Evolutionary conservation across 2,797 vertebrate species (phyloP), one percentile per base, ranked within the genome.

Genomic region (Tenualosa ilisha): DNA sequence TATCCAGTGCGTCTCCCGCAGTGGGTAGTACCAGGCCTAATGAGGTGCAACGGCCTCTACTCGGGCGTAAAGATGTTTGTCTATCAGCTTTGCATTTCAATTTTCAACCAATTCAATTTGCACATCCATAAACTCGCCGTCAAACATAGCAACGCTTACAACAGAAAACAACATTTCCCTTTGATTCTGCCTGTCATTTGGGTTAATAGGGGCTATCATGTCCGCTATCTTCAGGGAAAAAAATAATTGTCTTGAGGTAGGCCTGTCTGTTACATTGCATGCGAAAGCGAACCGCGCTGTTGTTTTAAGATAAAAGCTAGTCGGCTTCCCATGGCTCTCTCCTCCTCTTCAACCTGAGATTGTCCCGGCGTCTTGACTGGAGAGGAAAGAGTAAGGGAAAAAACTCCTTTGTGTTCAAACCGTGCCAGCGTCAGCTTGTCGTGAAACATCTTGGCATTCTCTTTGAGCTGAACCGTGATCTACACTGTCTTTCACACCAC

Each of bases 41-140:
- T 85, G 65, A 83, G 51, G 43, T n/a, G 54, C 63, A 37, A 61
- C 7, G 84, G 68, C 37, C 17, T 75, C 63, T 54, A 53, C 53
- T 83, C 54, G 49, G n/a, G 56, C 72, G 31, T 22, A 63, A 65
- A n/a, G 6, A 83, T 12, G n/a, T 17, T 3, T 81, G 82, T 83
- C 81, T 85, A 20, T 87, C 65, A 83, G 24, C 40, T 43, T 51
- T 54, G 17, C 8, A 53, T 2, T 6, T 26, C 51, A 53, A 3
- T 46, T 53, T 53, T 53, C 51, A 56, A 12, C 31, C 31, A 75
- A 43, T 75, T 75, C 31, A 75, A 75, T 75, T 75, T 75, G 20
- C 37, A 75, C 68, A 75, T 75, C 31, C 68, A 75, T 40, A 40
- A 40, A 75, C 68, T 75, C 68, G 1, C 37, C 68, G 13, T 75